phyloP scores from a whole-genome alignment of 2,113 vertebrate genomes.

The Anthoscopus minutus region DNA sequence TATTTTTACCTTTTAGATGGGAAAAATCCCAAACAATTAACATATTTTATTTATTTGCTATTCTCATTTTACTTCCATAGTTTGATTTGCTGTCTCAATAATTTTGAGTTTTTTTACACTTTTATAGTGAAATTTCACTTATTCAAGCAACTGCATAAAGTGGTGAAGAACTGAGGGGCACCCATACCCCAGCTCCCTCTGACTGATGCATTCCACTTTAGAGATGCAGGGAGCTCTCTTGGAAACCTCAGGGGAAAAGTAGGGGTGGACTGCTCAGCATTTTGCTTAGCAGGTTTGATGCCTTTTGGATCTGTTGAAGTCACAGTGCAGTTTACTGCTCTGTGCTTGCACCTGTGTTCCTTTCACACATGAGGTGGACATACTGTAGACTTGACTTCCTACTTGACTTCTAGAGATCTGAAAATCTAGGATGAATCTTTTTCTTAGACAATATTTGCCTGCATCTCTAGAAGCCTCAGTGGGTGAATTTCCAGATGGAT shows the following conservation, averaged over 20 bases:
- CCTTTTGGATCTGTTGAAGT: background rate
- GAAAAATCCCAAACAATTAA: background rate
- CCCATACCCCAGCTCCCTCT: background rate
- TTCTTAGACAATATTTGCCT: background rate
- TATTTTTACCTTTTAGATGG: background rate
- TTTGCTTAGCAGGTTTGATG: background rate
- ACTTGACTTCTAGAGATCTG: background rate
- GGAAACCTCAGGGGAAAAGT: background rate
- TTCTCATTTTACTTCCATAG: background rate
- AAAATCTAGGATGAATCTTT: background rate
- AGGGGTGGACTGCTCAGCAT: background rate
- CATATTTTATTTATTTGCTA: background rate
- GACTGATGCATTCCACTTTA: background rate
- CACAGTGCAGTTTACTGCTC: background rate
- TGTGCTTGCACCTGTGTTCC: background rate
- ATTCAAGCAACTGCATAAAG: background rate
- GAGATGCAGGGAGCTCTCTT: background rate
- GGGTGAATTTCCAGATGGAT: background rate
- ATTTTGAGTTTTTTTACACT: background rate
- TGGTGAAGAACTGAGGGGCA: background rate
- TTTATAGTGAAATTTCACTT: conserved; percentile 5
- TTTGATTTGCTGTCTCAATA: background rate
- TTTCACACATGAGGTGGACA: background rate
- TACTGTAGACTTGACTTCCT: background rate
- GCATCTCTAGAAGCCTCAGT: background rate